Base-by-base conservation (phyloP, 2,888 invertebrate genomes). In the Mesorhabditis belari region DNA sequence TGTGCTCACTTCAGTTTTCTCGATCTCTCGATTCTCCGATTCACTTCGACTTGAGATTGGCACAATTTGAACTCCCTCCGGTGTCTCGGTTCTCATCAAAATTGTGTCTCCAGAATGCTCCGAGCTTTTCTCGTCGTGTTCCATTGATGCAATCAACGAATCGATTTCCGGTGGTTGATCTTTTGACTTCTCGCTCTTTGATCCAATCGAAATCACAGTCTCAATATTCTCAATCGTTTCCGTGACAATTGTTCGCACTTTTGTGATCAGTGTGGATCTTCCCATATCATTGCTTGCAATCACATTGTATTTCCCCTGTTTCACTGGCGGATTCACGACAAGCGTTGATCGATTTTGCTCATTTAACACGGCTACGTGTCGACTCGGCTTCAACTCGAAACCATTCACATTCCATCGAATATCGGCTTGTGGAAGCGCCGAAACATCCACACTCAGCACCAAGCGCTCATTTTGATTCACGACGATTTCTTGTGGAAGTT, bases 321-420 rank as follows among this genome's bases (percentile, higher is more conserved):
- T 71, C 5, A 77, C 70, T 9, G 77, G 77, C 6, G 76, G 73
- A 55, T 77, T 67, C 6, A 75, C 62, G 5, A 76, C 69, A 5
- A 79, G 63, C 23, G 74, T 77, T 5, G 76, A 77, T 51, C 70
- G 61, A 59, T 77, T 76, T 52, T 73, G 73, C 58, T 74, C 74
- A 57, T 73, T 70, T 44, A 72, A 64, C 12, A 76, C 54, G 12
- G 67, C 64, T 9, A 69, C 62, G 57, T 67, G 70, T 50, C 67
- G 64, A 2, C 61, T 62, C n/a, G 66, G 62, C 23, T 68, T 65
- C 52, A 76, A 56, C 71, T 83, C 82, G 66, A 83, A 80, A 17
- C 83, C 83, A 60, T 84, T 83, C 23, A 83, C 81, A 66, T 80
- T 82, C 84, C 84, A 84, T 19, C 79, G 80, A 64, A 85, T 70